Evolutionary conservation across 2,113 vertebrate species (phyloP).

Genomic region (Nyctibius bracteatus): DNA sequence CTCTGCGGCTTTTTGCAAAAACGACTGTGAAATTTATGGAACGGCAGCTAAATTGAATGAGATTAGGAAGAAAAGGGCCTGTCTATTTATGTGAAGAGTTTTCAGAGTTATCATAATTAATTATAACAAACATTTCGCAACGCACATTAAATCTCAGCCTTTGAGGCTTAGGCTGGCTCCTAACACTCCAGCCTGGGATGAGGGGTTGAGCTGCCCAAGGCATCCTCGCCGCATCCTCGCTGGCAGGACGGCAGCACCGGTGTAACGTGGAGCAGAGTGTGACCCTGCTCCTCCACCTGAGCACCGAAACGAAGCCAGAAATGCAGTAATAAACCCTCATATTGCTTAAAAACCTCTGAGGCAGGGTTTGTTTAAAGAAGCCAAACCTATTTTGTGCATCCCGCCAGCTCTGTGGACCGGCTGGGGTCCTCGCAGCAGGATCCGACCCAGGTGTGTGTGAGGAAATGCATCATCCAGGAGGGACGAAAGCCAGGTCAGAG

Average conservation of each 20-base stretch:
- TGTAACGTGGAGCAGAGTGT: fast-evolving
- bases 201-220: neutral
- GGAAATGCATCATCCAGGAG: neutral
- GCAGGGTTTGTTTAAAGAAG: neutral
- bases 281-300: neutral
- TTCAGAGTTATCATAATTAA: constrained; percentile 33
- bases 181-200: neutral
- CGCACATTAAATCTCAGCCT: neutral
- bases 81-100: constrained; percentile 18
- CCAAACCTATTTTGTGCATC: neutral
- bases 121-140: neutral
- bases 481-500: neutral
- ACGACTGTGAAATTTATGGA: constrained; percentile 25
- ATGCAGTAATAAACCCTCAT: fast-evolving
- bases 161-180: neutral
- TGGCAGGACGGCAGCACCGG: fast-evolving
- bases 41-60: constrained; percentile 19
- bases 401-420: fast-evolving
- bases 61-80: constrained; percentile 39
- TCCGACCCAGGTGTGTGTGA: fast-evolving
- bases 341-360: fast-evolving
- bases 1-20: neutral
- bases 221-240: fast-evolving
- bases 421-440: neutral
- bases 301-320: fast-evolving